Conservation (phyloP, 2,797 vertebrate genomes). For the Todus mexicanus region DNA sequence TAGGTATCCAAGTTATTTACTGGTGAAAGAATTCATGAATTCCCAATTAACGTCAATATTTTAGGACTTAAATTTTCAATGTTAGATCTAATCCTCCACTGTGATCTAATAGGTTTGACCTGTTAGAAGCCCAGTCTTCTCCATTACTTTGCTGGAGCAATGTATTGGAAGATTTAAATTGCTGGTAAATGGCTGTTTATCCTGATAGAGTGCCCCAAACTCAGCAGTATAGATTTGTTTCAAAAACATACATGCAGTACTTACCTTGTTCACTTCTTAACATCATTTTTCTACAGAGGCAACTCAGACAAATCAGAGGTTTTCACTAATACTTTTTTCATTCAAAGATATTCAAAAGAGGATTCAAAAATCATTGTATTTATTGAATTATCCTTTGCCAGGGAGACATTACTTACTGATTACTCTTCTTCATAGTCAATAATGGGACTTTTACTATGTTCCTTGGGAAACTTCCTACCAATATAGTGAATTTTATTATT, state of each 20-base stretch:
- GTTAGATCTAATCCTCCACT: background rate
- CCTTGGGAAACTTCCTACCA: background rate
- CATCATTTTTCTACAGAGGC: background rate
- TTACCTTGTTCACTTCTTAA: background rate
- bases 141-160: background rate
- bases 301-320: background rate
- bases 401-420: background rate
- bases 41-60: background rate
- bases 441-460: background rate
- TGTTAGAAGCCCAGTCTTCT: background rate
- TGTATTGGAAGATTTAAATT: background rate
- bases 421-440: background rate
- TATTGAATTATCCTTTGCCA: background rate
- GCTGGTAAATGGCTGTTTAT: background rate
- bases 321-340: background rate
- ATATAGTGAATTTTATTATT: background rate
- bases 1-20: background rate
- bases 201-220: background rate
- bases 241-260: background rate
- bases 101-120: background rate
- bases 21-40: background rate
- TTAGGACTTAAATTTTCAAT: background rate
- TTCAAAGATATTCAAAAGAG: background rate
- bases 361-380: background rate
- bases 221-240: background rate